Conservation (phyloP, 1,140 invertebrate species). For the Agrypnia vestita region DNA sequence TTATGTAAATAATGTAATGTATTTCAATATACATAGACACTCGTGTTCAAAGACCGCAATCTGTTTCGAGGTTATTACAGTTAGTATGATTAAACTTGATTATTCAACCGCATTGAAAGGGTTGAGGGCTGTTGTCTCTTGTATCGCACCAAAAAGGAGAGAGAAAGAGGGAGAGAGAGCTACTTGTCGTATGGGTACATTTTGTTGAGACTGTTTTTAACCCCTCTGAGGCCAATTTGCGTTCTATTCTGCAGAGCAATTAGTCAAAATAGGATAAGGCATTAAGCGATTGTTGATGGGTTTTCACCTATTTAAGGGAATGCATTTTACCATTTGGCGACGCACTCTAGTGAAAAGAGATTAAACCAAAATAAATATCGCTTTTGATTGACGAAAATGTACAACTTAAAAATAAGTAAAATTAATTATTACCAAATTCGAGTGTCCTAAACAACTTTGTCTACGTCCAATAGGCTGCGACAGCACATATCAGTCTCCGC, state of each 20-base stretch:
- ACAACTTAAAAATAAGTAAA: too few relatives aligned
- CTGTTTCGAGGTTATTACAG: conserved; percentile 16
- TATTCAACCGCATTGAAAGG: conserved; percentile 12
- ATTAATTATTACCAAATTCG: too few relatives aligned
- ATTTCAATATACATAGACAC: not conserved
- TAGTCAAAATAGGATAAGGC: conserved; percentile 11
- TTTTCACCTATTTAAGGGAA: too few relatives aligned
- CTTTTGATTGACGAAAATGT: too few relatives aligned
- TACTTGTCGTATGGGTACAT: not conserved
- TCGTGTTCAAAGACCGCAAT: not conserved
- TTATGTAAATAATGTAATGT: not conserved
- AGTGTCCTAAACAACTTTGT: too few relatives aligned
- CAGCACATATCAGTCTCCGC: too few relatives aligned
- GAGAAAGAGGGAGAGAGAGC: not conserved
- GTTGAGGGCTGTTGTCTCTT: conserved; percentile 1
- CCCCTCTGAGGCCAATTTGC: conserved; percentile 34
- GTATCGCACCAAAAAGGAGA: not conserved
- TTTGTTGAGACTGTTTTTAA: conserved; percentile 32
- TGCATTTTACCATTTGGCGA: too few relatives aligned
- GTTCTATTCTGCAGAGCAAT: conserved; percentile 18
- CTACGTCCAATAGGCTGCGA: too few relatives aligned
- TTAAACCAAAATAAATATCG: too few relatives aligned
- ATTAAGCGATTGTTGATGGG: conserved; percentile 2
- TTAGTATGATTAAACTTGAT: conserved; percentile 25
- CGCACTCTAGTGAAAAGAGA: too few relatives aligned